Base-by-base conservation (phyloP, 2,113 vertebrate species). In the Erythrocercus mccallii region DNA sequence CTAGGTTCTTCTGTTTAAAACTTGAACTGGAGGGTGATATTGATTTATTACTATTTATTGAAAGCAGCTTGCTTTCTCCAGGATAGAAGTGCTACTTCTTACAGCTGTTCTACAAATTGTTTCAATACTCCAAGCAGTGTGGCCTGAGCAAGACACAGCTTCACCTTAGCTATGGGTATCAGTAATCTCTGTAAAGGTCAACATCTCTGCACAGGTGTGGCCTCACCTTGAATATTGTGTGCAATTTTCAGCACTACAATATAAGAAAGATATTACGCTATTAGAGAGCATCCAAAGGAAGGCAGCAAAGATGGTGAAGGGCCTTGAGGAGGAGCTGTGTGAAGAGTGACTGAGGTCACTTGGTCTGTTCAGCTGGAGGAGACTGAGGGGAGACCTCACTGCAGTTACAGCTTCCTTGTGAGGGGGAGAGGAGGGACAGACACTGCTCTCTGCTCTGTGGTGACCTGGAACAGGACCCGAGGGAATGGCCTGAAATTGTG, bases 271-370 rank as follows among this genome's bases (percentile, higher is more conserved):
- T 24, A 50, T 35, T 18, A n/a, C 6, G 51, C 54, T 70, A 20
- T 35, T 35, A 82, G 37, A 60, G 9, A 58, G 5, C 9, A 15
- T 60, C 24, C 20, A 70, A 60, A 35, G 37, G 7, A 82, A 10
- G 8, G 19, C 20, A 42, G 10, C 10, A 16, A 70, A 20, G 30
- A 16, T 42, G 35, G 7, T 19, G 54, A 42, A 60, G 37, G 10
- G 31, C 20, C 12, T 2, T 42, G 37, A 70, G 45, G 54, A 9
- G 54, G 50, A 28, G 31, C 12, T 0, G 0, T 42, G 0, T 50
- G 65, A 69, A 35, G 28, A 81, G 28, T 1, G 1, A 3, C 53
- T 58, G 79, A 69, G 65, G 54, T 3, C 15, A 28, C 12, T 70
- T 28, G 37, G 1, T 70, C 44, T 70, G 30, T 60, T 58, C 65